Percentiles rank a stretch among this genome's conserved stretches.
Evolutionary conservation across 2,113 vertebrate genomes (phyloP).

Genomic region (Carollia perspicillata): DNA sequence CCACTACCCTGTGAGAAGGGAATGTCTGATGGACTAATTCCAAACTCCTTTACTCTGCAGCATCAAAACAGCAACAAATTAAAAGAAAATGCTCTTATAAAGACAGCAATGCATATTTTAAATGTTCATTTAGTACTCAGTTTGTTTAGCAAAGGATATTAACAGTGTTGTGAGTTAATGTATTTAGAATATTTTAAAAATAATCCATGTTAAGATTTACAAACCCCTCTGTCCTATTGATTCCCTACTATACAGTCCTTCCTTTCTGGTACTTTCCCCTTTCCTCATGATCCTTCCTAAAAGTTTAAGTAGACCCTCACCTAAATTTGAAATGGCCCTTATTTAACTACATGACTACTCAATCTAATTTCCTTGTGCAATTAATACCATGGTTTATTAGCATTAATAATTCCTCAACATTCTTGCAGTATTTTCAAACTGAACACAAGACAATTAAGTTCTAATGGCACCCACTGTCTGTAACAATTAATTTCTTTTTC

Average conservation of each 20-base stretch:
- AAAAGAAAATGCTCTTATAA: conserved; percentile 82
- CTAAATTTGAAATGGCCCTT: conserved; percentile 2
- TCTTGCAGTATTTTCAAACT: not conserved
- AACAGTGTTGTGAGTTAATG: not conserved
- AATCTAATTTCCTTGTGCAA: conserved; percentile 7
- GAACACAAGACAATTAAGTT: not conserved
- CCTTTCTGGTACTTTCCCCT: not conserved
- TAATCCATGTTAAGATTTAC: not conserved
- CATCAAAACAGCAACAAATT: conserved; percentile 85
- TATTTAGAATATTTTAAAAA: conserved; percentile 11
- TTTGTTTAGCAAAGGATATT: conserved; percentile 15
- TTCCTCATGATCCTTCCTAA: not conserved
- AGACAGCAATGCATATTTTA: conserved; percentile 74
- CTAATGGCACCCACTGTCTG: not conserved
- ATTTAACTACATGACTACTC: not conserved
- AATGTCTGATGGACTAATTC: conserved; percentile 98
- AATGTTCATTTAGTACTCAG: conserved; percentile 63
- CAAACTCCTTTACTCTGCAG: conserved; percentile 99
- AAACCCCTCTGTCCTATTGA: not conserved
- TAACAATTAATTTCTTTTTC: not conserved
- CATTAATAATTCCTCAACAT: not conserved
- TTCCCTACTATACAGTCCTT: not conserved
- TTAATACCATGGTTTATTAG: not conserved
- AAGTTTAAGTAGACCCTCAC: not conserved
- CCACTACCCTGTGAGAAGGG: conserved; percentile 96